Base-by-base conservation (phyloP, 2,113 vertebrate genomes). In the Corythornis cristatus region DNA sequence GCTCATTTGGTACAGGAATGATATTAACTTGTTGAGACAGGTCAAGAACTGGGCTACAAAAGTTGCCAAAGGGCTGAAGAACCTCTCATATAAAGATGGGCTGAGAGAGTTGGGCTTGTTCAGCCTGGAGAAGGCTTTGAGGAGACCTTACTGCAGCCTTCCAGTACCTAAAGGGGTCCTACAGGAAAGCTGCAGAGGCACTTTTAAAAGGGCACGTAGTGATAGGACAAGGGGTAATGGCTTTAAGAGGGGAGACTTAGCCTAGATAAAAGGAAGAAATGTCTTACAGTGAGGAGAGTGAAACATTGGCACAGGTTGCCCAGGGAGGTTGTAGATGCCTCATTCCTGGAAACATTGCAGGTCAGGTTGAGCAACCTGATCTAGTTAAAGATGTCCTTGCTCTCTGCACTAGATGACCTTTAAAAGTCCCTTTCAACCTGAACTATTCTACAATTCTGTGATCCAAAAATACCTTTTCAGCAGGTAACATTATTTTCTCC, bases 151-250 rank as follows among this genome's bases (percentile, higher is more conserved):
- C 10, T 19, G 31, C 5, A 5, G 8, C 4, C 2, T 83, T 42
- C 7, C 10, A 5, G 2, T n/a, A 31, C 18, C 15, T 42, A 10
- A 31, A 89, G 53, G 6, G 4, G 5, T 6, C 10, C 45, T 89
- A 8, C 6, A 13, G 21, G 20, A 23, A 54, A 29, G 53, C 8
- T 11, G 21, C 2, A 15, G 31, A 21, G 2, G 60, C 5, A 8
- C 10, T 3, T 75, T 51, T 76, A 56, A 60, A 1, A n/a, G 12
- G 3, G 3, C 0, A 4, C 17, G 5, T n/a, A 40, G 3, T 3
- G 3, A 12, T 1, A 70, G 56, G 28, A 78, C 6, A 48, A 57
- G 6, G 5, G 3, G 2, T 17, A 53, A 48, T 66, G 18, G 8
- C 26, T 91, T 89, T 50, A 45, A 6, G 8, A 67, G 5, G 3